Base-by-base conservation (phyloP, 2,888 invertebrate species). In the Oligia strigilis region DNA sequence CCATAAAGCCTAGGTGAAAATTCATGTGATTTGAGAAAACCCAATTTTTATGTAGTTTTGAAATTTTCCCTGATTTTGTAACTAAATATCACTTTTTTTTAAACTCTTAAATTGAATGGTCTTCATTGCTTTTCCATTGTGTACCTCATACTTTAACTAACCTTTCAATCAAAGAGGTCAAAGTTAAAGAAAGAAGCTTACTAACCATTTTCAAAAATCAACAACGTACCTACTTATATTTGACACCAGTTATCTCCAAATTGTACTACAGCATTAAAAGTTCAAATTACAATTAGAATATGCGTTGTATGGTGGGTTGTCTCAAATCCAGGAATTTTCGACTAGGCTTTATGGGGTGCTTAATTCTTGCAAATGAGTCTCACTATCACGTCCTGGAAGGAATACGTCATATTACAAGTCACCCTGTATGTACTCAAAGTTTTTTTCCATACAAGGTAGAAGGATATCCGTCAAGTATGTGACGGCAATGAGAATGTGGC, bases 391-490 rank as follows among this genome's bases (percentile, higher is more conserved):
- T 14, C 29, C 62, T 29, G 14, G 14, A 62, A 14, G 5, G 6
- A 62, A 62, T 14, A 6, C 29, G n/a, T 29, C 5, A 58, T 23
- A 58, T 58, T 58, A 23, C 23, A 58, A 58, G n/a, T 23, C 58
- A 58, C 0, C n/a, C 11, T 58, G n/a, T 60, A 60, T 40, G 1
- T 49, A 73, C 23, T 43, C 49, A 71, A 73, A 85, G 75, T 64
- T 64, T 77, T 76, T 83, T 77, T 79, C 80, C 77, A 43, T 65
- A 86, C 84, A 78, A 69, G 86, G 86, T 65, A 74, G 69, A 67
- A 65, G 86, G 88, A 88, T 86, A 86, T 88, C 86, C 86, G 86
- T 78, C 74, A 78, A 80, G 73, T 49, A 52, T 70, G 72, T 78
- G 80, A 80, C 78, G 76, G 65, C 72, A 77, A 62, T 78, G 43